Conservation (phyloP, 2,113 vertebrate species). For the Nanorana parkeri region DNA sequence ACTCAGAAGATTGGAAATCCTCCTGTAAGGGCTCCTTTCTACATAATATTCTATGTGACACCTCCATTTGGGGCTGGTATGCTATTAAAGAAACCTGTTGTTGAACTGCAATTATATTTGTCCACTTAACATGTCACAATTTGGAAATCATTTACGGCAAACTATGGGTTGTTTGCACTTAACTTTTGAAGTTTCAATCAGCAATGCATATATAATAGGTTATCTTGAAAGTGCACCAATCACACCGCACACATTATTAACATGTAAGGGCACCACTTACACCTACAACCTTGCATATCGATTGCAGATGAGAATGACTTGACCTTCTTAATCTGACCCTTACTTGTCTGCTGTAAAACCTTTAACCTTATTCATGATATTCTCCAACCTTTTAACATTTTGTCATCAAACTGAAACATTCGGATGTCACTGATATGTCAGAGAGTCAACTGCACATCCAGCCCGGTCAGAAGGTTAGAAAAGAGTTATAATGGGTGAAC, state of each 20-base stretch:
- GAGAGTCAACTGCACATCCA: neutral
- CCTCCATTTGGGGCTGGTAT: neutral
- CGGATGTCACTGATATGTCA: slow-evolving; percentile 2
- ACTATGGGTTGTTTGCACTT: too few relatives aligned
- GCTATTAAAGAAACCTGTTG: too few relatives aligned
- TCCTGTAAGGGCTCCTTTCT: too few relatives aligned
- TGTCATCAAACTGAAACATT: neutral
- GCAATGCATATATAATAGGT: too few relatives aligned
- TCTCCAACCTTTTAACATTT: neutral
- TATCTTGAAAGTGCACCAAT: too few relatives aligned
- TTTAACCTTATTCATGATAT: slow-evolving; percentile 9
- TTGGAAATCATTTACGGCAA: too few relatives aligned
- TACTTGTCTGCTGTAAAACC: neutral
- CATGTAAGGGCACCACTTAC: slow-evolving; percentile 15
- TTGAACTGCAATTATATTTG: too few relatives aligned
- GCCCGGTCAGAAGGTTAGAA: slow-evolving; percentile 1
- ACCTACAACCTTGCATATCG: neutral
- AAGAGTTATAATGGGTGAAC: neutral
- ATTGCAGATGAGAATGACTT: slow-evolving; percentile 6
- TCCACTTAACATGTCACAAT: too few relatives aligned
- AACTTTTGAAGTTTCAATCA: too few relatives aligned
- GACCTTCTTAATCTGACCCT: neutral
- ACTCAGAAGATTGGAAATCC: too few relatives aligned
- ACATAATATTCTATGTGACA: too few relatives aligned
- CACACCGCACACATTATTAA: slow-evolving; percentile 1